Percentiles rank a stretch among this genome's conserved stretches.
Conservation (phyloP, 2,888 invertebrate species). For the Cenopis cana region DNA sequence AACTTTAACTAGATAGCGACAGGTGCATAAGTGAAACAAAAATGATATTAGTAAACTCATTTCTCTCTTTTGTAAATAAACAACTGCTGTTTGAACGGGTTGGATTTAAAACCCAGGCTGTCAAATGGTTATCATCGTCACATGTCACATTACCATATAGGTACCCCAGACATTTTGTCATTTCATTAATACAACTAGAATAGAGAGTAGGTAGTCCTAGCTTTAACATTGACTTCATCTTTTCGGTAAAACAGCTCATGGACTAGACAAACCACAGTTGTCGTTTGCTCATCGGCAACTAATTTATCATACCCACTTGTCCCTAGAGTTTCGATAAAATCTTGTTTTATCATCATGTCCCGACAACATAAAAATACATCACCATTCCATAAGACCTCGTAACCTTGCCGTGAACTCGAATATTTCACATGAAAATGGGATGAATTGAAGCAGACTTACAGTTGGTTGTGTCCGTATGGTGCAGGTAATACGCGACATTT, state of each 20-base stretch:
- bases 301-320: not conserved
- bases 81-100: too few relatives aligned
- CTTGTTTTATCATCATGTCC: not conserved
- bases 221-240: not conserved
- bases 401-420: slow-evolving; percentile 11
- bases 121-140: not conserved
- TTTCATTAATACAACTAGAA: not conserved
- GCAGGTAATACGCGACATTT: slow-evolving; percentile 95
- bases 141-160: not conserved
- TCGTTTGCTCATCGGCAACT: not conserved
- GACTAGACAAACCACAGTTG: not conserved
- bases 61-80: too few relatives aligned
- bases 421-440: slow-evolving; percentile 56
- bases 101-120: not conserved
- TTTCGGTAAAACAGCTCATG: not conserved
- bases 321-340: not conserved
- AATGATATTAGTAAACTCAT: too few relatives aligned
- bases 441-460: slow-evolving; percentile 75
- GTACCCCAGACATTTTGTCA: not conserved
- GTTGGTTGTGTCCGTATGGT: slow-evolving; percentile 82
- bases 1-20: too few relatives aligned
- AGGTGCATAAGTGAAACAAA: too few relatives aligned
- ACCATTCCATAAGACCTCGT: slow-evolving; percentile 22
- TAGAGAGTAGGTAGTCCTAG: not conserved
- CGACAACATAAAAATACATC: not conserved